Base-by-base conservation (phyloP, 1,140 invertebrate species). In the Bemisia tabaci region DNA sequence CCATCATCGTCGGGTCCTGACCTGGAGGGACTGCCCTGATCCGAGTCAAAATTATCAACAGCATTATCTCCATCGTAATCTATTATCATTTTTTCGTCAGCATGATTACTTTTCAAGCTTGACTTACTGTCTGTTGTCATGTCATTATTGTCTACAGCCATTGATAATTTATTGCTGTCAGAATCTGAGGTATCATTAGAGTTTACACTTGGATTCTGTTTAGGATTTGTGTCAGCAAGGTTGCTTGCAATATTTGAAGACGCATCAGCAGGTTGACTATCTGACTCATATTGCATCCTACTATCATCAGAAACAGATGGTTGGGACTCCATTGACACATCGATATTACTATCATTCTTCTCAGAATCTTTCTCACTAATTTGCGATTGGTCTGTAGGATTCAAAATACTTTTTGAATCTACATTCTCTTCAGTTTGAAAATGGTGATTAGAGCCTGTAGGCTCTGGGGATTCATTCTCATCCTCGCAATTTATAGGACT, bases 1-100 rank as follows among this genome's bases (percentile, higher is more conserved):
- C 39, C 70, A 64, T 25, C 79, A 76, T 58, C 33, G 33, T n/a
- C 26, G 26, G 59, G n/a, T 5, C 12, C 39, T 62, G 1, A 64
- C 24, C 22, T 24, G 22, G 1, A 65, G 9, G 22, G 65, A 24
- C 12, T 27, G 23, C 26, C 33, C n/a, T 27, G 2, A 33, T 58
- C 65, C 5, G 33, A 5, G 17, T 48, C 33, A 5, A 17, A 5
- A 48, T 48, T 48, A 48, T 66, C 68, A 26, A 24, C 59, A 22
- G 73, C 67, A 5, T 68, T 65, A 22, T 62, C 24, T 12, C 70
- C 68, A 22, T 59, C 59, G 59, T 22, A 25, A 26, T 58, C 22
- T 68, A 48, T 48, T 17, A 48, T 48, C 33, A 48, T 59, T 65
- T 72, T 66, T 22, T 65, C 25, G 23, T 61, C 22, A 61, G 22